phyloP scores from a whole-genome alignment of 2,888 invertebrate species.

The Campopleginae sp. region DNA sequence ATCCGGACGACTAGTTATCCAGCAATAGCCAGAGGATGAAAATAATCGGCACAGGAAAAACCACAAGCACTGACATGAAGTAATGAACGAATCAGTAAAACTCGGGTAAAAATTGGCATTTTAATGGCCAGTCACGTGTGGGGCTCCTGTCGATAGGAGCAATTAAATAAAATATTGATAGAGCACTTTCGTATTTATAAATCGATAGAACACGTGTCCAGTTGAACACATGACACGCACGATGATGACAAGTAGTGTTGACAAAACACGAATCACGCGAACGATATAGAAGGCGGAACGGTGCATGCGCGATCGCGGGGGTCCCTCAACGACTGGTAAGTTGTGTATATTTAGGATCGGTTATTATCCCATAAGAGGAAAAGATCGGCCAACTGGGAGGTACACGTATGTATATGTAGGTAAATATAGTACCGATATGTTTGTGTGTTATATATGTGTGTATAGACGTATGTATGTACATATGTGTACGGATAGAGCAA shows the following conservation, averaged over 20 bases:
- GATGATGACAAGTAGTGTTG: constrained; percentile 37
- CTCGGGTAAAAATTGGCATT: background rate
- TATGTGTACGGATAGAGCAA: constrained; percentile 15
- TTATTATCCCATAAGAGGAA: constrained; percentile 66
- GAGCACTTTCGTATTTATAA: constrained; percentile 32
- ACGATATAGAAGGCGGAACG: constrained; percentile 39
- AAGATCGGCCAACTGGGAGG: constrained; percentile 55
- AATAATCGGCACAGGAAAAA: background rate
- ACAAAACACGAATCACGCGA: constrained; percentile 46
- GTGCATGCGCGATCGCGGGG: constrained; percentile 56
- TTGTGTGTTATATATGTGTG: constrained; percentile 4
- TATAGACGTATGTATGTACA: background rate
- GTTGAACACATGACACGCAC: constrained; percentile 29
- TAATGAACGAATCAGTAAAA: background rate
- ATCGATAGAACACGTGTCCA: constrained; percentile 20
- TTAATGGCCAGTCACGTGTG: background rate
- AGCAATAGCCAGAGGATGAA: constrained; percentile 55
- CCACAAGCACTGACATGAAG: background rate
- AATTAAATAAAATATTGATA: constrained; percentile 31
- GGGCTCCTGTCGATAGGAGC: background rate
- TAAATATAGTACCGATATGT: constrained; percentile 11
- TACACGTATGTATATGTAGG: constrained; percentile 2
- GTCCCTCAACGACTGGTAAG: constrained; percentile 55
- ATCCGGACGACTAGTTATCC: constrained; percentile 56
- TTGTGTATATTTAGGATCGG: constrained; percentile 64